phyloP scores from a whole-genome alignment of 2,113 vertebrate genomes.

The Polypterus bichir region DNA sequence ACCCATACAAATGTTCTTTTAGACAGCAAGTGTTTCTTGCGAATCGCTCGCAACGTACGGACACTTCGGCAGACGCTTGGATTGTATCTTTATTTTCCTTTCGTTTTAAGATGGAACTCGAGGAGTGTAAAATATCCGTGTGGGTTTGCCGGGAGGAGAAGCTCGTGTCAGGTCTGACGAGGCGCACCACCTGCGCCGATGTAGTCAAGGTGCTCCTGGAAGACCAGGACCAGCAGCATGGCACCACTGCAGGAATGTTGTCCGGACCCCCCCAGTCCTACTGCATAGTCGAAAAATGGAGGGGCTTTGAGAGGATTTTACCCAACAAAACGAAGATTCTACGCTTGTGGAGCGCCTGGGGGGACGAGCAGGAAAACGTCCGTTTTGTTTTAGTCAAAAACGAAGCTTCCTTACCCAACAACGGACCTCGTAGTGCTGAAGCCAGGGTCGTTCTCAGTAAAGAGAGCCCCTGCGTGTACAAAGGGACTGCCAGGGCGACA shows the following conservation, averaged over 20 bases:
- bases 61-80: too few species aligned
- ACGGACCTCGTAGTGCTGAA: constrained; percentile 72
- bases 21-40: too few species aligned
- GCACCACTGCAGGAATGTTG: constrained; percentile 49
- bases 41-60: too few species aligned
- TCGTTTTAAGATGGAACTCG: constrained; percentile 49
- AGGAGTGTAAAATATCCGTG: constrained; percentile 70
- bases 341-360: constrained; percentile 85
- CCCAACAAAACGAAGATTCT: constrained; percentile 78
- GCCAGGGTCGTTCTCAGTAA: constrained; percentile 78
- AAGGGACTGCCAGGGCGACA: constrained; percentile 33
- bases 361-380: constrained; percentile 73
- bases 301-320: constrained; percentile 78
- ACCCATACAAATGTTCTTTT: too few species aligned
- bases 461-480: constrained; percentile 51
- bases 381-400: constrained; percentile 75
- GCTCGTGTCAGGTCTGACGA: constrained; percentile 71
- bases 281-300: constrained; percentile 88
- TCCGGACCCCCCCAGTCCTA: constrained; percentile 64
- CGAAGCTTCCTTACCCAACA: constrained; percentile 63
- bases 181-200: constrained; percentile 80
- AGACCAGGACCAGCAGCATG: constrained; percentile 47
- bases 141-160: constrained; percentile 90
- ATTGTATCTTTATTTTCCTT: too few species aligned
- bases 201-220: constrained; percentile 73